Percentiles rank a stretch among this genome's conserved stretches.
phyloP scores from a whole-genome alignment of 2,797 vertebrate species.

The Hippopotamyrus pictus region DNA sequence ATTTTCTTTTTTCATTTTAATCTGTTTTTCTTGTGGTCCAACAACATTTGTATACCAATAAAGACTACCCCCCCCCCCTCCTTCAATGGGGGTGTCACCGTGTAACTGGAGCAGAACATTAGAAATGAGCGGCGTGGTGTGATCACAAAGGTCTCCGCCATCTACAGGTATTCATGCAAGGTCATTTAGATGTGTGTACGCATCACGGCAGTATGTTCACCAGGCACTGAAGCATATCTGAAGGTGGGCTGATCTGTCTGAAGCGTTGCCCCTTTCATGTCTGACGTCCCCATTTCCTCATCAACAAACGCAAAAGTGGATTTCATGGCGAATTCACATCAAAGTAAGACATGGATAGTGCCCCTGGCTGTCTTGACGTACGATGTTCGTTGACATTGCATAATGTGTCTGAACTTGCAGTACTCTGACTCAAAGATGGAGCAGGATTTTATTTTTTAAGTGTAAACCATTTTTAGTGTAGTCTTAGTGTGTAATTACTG shows the following conservation, averaged over 20 bases:
- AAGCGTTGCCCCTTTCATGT: background rate
- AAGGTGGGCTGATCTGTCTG: background rate
- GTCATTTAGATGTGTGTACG: background rate
- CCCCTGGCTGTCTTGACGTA: too few relatives aligned
- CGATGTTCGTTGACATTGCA: background rate
- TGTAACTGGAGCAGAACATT: background rate
- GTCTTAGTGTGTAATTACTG: background rate
- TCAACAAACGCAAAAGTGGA: background rate
- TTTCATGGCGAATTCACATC: constrained; percentile 11
- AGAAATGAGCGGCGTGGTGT: background rate
- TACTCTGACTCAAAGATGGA: background rate
- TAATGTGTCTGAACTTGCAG: background rate
- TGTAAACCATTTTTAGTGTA: background rate
- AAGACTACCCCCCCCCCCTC: background rate
- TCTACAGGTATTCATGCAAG: background rate
- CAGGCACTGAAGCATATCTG: background rate
- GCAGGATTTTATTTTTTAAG: background rate
- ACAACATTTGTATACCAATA: background rate
- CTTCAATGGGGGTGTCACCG: background rate
- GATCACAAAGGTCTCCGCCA: background rate
- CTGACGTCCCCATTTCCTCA: background rate
- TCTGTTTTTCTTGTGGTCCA: background rate
- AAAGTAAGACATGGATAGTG: background rate
- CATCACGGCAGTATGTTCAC: background rate
- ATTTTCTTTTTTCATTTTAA: background rate